Base-by-base conservation (phyloP, 2,113 vertebrate species). In the Zosterops borbonicus region DNA sequence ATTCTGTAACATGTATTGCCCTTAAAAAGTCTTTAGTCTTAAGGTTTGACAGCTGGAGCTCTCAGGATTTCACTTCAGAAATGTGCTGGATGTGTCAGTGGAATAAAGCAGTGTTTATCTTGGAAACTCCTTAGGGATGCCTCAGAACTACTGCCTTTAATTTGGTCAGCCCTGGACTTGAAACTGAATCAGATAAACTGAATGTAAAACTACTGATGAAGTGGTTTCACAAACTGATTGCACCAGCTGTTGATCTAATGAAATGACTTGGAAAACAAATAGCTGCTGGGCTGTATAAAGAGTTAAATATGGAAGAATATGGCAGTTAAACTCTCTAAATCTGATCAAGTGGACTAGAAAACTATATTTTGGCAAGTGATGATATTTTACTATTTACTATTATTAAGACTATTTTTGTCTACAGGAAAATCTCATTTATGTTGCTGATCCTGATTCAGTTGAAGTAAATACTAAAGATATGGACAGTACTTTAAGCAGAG, bases 381-480 rank as follows among this genome's bases (percentile, higher is more conserved):
- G 28, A n/a, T 80, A 23, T 76, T 67, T 75, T 35, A 50, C 25
- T 5, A 1, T 46, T 88, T 39, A 50, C 25, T 5, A 1, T 46
- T 88, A 58, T 52, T 88, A 62, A 67, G 31, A 60, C 35, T 76
- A 3, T 65, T 63, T 92, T 83, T 96, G 83, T 89, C 91, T 92
- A 92, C 94, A 99, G 99, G 99, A 99, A 97, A 98, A 99, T 94
- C 98, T 99, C 62, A 99, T 99, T 97, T 99, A 99, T 73, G 96
- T 95, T 83, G 98, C 98, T 84, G 98, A 99, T 94, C 99, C 99
- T 53, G 99, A 99, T 92, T 98, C 99, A 16, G 98, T 99, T 75
- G 99, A 99, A 98, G 98, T 99, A 93, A 99, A 97, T 98, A 99
- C 99, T 56, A 99, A 99, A 98, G 99, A 99, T 94, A 98, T 99